phyloP scores from a whole-genome alignment of 2,113 vertebrate genomes.

The Theristicus caerulescens region DNA sequence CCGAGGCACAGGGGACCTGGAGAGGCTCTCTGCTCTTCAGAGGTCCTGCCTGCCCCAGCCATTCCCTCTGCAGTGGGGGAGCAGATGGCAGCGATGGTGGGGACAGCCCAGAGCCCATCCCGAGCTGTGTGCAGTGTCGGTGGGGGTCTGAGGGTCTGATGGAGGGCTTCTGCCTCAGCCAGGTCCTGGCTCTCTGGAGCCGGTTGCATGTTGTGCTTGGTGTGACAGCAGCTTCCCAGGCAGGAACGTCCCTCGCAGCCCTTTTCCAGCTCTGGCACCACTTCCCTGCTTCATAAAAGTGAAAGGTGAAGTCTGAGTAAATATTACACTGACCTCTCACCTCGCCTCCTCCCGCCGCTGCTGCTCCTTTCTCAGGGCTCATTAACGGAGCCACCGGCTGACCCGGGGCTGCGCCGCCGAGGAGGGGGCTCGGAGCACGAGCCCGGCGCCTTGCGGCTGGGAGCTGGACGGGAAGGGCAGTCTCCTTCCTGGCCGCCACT shows the following conservation, averaged over 20 bases:
- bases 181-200: background rate
- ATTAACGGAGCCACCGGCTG: background rate
- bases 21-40: background rate
- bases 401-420: fast-evolving
- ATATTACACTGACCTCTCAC: constrained; percentile 76
- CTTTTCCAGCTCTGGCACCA: constrained; percentile 40
- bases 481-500: background rate
- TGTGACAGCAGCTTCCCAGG: background rate
- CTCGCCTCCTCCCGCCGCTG: background rate
- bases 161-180: background rate
- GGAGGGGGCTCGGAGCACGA: background rate
- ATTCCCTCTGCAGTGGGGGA: background rate
- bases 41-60: background rate
- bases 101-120: background rate
- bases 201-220: fast-evolving
- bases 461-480: background rate
- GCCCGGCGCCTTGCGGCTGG: background rate
- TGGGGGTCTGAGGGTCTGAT: too few species aligned
- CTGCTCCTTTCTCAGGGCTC: background rate
- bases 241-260: background rate
- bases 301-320: constrained; percentile 73
- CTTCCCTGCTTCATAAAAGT: constrained; percentile 67
- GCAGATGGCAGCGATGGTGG: background rate
- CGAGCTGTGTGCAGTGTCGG: fast-evolving
- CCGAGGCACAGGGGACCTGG: background rate